Percentiles rank a stretch among this genome's conserved stretches.
phyloP scores from a whole-genome alignment of 2,113 vertebrate species.

The Tachycineta bicolor region DNA sequence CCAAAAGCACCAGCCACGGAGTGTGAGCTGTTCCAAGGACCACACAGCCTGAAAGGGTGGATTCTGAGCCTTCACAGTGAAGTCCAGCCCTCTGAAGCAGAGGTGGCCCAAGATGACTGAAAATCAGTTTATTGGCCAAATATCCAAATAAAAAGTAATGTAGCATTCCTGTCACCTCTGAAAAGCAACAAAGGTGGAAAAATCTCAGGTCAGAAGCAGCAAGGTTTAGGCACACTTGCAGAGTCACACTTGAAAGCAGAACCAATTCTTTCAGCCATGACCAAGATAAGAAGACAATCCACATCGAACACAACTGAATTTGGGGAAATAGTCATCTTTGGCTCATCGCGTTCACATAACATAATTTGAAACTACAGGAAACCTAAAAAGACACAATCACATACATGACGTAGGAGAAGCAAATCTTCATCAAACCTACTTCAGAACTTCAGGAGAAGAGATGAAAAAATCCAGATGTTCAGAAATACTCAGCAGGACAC shows the following conservation, averaged over 20 bases:
- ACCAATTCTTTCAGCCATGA: not conserved
- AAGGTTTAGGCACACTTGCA: not conserved
- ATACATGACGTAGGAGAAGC: not conserved
- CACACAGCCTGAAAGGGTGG: not conserved
- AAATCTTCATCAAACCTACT: not conserved
- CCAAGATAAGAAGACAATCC: not conserved
- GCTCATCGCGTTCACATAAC: not conserved
- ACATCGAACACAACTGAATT: not conserved
- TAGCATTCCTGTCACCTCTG: not conserved
- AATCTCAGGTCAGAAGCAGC: not conserved
- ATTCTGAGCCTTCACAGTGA: not conserved
- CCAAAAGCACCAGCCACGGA: not conserved
- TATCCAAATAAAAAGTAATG: not conserved
- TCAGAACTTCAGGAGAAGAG: not conserved
- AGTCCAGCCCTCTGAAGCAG: not conserved
- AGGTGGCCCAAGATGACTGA: not conserved
- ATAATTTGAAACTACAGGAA: not conserved
- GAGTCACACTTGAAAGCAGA: not conserved
- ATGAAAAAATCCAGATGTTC: not conserved
- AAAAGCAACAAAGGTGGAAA: not conserved
- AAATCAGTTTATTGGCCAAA: not conserved
- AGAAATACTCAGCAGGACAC: not conserved
- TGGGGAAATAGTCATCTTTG: not conserved
- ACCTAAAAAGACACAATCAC: not conserved
- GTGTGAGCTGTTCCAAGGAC: not conserved